Evolutionary conservation across 2,797 vertebrate species (phyloP).

Genomic region (Halcyon chelicuti): DNA sequence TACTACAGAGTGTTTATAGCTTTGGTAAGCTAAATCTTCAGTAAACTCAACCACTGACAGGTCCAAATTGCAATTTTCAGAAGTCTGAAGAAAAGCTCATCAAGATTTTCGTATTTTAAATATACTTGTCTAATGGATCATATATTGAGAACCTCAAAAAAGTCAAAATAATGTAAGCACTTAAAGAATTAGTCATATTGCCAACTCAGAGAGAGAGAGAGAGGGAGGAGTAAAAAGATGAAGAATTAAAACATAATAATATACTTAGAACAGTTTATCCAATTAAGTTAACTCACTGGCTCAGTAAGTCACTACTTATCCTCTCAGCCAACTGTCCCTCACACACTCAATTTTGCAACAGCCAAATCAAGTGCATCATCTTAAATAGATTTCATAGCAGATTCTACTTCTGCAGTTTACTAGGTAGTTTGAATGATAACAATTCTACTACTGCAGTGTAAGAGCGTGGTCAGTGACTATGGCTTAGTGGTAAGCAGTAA

Average conservation of each 20-base stretch:
- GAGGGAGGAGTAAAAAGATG: slow-evolving; percentile 49
- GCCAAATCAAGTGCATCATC: neutral
- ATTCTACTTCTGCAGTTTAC: neutral
- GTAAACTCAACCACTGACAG: neutral
- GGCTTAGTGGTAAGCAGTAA: neutral
- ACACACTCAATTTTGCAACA: neutral
- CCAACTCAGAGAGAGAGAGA: neutral
- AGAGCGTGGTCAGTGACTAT: neutral
- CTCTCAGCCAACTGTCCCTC: neutral
- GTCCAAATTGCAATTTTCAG: neutral
- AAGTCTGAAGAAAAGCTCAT: neutral
- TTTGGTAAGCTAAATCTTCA: neutral
- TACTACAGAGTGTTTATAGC: neutral
- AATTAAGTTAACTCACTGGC: slow-evolving; percentile 43
- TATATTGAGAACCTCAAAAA: neutral
- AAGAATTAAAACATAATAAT: slow-evolving; percentile 28
- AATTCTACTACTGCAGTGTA: neutral
- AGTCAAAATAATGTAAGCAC: neutral
- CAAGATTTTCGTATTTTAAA: neutral
- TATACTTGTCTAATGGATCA: neutral
- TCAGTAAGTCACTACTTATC: slow-evolving; percentile 20
- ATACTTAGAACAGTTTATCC: slow-evolving; percentile 28
- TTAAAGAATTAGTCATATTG: neutral
- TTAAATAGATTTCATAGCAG: neutral
- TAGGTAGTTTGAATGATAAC: neutral